Base-by-base conservation (phyloP, 2,888 invertebrate genomes). In the Balanococcus diminutus region DNA sequence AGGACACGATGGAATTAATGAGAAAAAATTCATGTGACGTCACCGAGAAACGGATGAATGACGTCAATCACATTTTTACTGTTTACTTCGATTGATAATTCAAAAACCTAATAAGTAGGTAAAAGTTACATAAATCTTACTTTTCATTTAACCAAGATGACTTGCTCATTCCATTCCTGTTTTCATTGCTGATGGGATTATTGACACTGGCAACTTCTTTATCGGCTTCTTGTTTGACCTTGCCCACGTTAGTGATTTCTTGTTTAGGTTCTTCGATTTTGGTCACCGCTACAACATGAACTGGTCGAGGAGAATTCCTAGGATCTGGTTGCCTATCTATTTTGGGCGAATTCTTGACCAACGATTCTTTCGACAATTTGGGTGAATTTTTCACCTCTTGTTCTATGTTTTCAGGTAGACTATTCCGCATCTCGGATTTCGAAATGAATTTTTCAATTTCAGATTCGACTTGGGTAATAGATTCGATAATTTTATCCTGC, bases 111-210 rank as follows among this genome's bases (percentile, higher is more conserved):
- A 19, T n/a, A 36, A 36, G 25, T 16, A 56, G 46, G n/a, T n/a
- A 84, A 84, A 25, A 84, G 39, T 67, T 67, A 56, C 32, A 5
- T 61, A 22, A 84, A 67, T 84, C 84, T 84, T 84, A 84, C 84
- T 67, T 67, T 67, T 61, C 84, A 25, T 84, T 84, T 16, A 84
- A n/a, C 84, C 84, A 84, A 9, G 84, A 84, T 84, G 84, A 84
- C 84, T 84, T 84, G 84, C 84, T 84, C 56, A 84, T 84, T 84
- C 84, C 84, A 42, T 84, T 84, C 39, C 81, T 22, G 31, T 79
- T 86, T 25, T 86, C 81, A 25, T 25, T 81, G 14, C 0, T 31
- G 14, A 22, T 72, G 19, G 81, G 46, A 42, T 56, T 36, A 61
- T 81, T 81, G n/a, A 46, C 81, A 51, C 81, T 86, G 42, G 42